Conservation (phyloP, 30 jellyfish, hydroid and myxozoan genomes). For the Mastigias papua region DNA sequence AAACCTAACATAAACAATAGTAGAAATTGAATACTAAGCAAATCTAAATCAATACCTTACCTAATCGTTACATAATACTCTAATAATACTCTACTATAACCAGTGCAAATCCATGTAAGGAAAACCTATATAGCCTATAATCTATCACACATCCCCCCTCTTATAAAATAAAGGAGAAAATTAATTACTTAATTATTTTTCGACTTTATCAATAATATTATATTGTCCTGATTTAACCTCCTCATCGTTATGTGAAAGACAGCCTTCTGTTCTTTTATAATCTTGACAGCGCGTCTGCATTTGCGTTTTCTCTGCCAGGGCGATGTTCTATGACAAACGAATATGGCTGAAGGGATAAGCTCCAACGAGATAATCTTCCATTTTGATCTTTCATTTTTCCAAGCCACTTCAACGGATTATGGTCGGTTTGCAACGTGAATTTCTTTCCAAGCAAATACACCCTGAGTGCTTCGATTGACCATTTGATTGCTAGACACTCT, state of each 20-base stretch:
- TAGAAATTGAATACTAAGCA: neutral
- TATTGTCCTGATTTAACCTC: neutral
- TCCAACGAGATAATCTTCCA: slow-evolving; percentile 48
- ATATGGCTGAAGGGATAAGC: neutral
- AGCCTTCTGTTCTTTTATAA: neutral
- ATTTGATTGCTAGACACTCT: neutral
- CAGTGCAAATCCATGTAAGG: neutral
- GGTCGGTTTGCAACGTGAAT: slow-evolving; percentile 30
- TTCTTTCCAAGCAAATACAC: slow-evolving; percentile 3
- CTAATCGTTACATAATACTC: neutral
- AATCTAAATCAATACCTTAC: neutral
- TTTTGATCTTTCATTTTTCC: slow-evolving; percentile 27
- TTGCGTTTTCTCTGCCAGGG: neutral
- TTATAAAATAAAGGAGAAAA: neutral
- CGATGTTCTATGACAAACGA: slow-evolving; percentile 27
- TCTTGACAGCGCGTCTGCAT: neutral
- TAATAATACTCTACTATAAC: neutral
- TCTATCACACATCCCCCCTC: neutral
- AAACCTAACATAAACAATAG: no score
- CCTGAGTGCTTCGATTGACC: neutral
- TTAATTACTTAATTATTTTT: no score
- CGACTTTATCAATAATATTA: neutral
- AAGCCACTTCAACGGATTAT: slow-evolving; percentile 29
- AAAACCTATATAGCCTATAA: neutral
- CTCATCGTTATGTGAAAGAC: neutral